Percentiles rank a stretch among this genome's conserved stretches.
Evolutionary conservation across 1,140 invertebrate species (phyloP).

Genomic region (Ctenoplectra terminalis): DNA sequence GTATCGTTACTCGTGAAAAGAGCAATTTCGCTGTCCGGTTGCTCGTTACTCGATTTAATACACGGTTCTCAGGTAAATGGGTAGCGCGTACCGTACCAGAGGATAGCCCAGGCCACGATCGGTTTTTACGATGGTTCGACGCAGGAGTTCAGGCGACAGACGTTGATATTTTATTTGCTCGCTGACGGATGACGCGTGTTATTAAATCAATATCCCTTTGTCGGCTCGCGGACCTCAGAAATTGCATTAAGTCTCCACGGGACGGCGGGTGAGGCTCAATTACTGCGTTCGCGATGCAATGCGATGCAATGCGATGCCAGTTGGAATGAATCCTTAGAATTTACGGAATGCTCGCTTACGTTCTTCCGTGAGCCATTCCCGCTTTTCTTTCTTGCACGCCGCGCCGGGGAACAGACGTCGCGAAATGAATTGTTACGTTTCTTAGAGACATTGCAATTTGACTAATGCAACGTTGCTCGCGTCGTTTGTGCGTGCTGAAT

Average conservation of each 20-base stretch:
- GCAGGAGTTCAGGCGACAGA: not conserved
- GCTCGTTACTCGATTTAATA: conserved; percentile 2
- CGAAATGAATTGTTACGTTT: conserved; percentile 14
- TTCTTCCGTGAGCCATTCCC: not conserved
- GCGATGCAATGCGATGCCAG: not conserved
- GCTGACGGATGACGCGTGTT: conserved; percentile 17
- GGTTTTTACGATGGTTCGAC: conserved; percentile 2
- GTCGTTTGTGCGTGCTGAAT: not conserved
- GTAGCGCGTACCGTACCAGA: not conserved
- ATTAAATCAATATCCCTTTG: conserved; percentile 17
- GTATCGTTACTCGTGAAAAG: not conserved
- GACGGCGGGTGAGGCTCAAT: conserved; percentile 1
- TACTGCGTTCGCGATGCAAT: not conserved
- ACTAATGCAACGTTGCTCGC: not conserved
- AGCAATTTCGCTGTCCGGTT: conserved; percentile 5
- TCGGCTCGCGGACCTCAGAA: not conserved
- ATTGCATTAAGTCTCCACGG: not conserved
- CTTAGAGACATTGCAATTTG: conserved; percentile 4
- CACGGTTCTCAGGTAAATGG: conserved; percentile 8
- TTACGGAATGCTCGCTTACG: conserved; percentile 14
- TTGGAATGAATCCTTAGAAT: conserved; percentile 3
- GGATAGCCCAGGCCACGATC: not conserved
- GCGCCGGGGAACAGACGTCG: not conserved
- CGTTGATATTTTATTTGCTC: not conserved
- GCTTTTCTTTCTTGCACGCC: not conserved